Conservation (phyloP, 30 jellyfish, hydroid and myxozoan species). For the Turritopsis dohrnii region DNA sequence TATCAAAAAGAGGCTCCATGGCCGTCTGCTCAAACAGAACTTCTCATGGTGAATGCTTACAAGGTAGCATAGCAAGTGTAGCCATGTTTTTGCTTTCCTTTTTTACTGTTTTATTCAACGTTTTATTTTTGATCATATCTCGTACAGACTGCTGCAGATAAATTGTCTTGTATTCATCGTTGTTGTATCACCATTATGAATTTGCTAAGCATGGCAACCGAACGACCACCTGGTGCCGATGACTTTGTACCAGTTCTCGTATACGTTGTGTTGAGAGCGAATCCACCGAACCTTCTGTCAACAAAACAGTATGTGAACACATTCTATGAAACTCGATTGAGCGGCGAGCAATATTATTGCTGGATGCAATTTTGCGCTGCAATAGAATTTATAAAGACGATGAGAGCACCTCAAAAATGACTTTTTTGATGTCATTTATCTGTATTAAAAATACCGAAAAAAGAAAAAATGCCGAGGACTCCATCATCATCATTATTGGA, state of each 20-base stretch:
- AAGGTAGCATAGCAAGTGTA: conserved; percentile 49
- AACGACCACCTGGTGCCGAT: conserved; percentile 97
- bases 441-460: no score
- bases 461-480: no score
- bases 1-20: conserved; percentile 99
- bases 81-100: background rate
- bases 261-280: conserved; percentile 94
- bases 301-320: conserved; percentile 88
- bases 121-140: background rate
- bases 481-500: background rate
- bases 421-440: background rate
- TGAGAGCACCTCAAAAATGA: conserved; percentile 12
- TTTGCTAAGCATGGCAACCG: conserved; percentile 97
- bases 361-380: conserved; percentile 99
- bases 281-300: conserved; percentile 93
- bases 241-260: conserved; percentile 98
- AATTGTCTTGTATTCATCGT: conserved; percentile 88
- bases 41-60: conserved; percentile 92
- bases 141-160: conserved; percentile 91
- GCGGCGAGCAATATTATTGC: conserved; percentile 95
- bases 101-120: background rate
- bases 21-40: conserved; percentile 99
- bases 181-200: conserved; percentile 97
- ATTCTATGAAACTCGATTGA: conserved; percentile 72
- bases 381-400: conserved; percentile 71